Percentiles rank a stretch among this genome's conserved stretches.
phyloP scores from a whole-genome alignment of 2,113 vertebrate species.

The Epinephelus cyanopodus region DNA sequence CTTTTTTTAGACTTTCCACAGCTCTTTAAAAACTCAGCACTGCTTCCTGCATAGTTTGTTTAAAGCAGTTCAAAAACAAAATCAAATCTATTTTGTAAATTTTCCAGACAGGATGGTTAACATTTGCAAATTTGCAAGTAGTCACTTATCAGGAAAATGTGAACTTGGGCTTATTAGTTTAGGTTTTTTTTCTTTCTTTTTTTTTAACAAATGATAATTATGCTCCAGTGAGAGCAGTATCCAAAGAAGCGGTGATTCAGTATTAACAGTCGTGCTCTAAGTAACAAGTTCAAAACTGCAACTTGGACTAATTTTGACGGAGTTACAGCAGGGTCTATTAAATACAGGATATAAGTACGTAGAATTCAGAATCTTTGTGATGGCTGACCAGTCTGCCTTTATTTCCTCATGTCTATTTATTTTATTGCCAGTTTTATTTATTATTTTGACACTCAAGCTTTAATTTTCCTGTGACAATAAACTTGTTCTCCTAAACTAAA shows the following conservation, averaged over 20 bases:
- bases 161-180: not conserved
- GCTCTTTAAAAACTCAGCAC: not conserved
- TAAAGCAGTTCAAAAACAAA: not conserved
- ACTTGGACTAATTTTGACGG: not conserved
- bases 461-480: conserved; percentile 19
- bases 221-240: not conserved
- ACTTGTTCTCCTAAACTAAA: conserved; percentile 27
- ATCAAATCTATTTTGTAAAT: too few relatives aligned
- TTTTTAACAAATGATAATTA: not conserved
- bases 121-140: not conserved
- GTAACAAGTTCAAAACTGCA: not conserved
- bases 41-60: not conserved
- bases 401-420: conserved; percentile 7
- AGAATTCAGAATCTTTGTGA: not conserved
- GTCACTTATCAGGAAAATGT: not conserved
- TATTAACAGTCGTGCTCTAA: not conserved
- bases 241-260: not conserved
- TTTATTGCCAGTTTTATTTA: conserved; percentile 16
- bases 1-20: not conserved
- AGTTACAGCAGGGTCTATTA: not conserved
- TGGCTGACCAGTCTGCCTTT: not conserved
- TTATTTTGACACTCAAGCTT: conserved; percentile 1
- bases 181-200: too few relatives aligned
- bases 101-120: not conserved
- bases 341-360: not conserved